Evolutionary conservation across 2,797 vertebrate genomes (phyloP).

Genomic region (Cottoperca gobio): DNA sequence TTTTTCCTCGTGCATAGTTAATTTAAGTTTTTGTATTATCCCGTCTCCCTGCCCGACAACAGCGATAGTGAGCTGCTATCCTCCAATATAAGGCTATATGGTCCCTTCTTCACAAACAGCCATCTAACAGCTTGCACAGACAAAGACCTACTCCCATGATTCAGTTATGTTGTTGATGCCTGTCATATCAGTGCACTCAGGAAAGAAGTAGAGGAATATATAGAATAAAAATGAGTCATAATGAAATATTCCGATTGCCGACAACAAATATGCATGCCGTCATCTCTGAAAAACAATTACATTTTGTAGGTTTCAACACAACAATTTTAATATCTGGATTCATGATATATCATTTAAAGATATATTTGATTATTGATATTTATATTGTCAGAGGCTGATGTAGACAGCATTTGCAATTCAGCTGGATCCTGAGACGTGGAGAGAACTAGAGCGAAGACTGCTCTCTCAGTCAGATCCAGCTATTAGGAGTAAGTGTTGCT

Average conservation of each 20-base stretch:
- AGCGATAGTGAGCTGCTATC: not conserved
- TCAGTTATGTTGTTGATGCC: constrained; percentile 1
- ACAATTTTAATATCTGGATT: not conserved
- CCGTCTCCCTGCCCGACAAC: constrained; percentile 2
- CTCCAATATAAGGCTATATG: not conserved
- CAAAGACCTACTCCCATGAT: not conserved
- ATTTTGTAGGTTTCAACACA: not conserved
- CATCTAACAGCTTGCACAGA: constrained; percentile 7
- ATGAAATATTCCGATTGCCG: constrained; percentile 2
- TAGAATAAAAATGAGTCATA: not conserved
- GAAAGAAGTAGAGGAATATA: not conserved
- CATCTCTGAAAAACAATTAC: not conserved
- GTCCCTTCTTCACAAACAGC: not conserved
- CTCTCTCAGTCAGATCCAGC: constrained; percentile 8
- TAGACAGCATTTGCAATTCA: constrained; percentile 7
- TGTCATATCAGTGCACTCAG: not conserved
- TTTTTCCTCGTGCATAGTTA: constrained; percentile 9
- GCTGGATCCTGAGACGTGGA: not conserved
- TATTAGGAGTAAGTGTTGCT: constrained; percentile 22
- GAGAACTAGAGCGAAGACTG: not conserved
- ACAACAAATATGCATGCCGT: not conserved
- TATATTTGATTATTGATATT: constrained; percentile 1
- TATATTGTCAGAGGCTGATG: not conserved
- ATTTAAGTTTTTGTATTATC: constrained; percentile 18
- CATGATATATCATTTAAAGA: not conserved